phyloP scores from a whole-genome alignment of 2,888 invertebrate genomes.

The Autographa gamma region DNA sequence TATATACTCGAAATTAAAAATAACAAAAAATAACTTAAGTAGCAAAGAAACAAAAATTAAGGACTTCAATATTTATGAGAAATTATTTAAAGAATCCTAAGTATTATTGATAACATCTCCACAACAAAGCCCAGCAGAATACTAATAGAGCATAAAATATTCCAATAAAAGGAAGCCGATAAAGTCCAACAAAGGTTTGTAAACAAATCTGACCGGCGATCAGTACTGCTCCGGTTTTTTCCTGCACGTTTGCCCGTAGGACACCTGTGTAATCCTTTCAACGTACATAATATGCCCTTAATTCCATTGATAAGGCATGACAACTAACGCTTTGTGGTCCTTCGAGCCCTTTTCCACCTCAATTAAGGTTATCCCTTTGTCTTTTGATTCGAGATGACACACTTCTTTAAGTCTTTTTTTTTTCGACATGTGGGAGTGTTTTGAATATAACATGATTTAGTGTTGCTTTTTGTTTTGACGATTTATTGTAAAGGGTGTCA shows the following conservation, averaged over 20 bases:
- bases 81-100: neutral
- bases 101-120: neutral
- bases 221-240: slow-evolving; percentile 59
- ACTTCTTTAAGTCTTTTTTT: slow-evolving; percentile 74
- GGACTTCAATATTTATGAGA: neutral
- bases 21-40: no score
- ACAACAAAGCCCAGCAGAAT: slow-evolving; percentile 19
- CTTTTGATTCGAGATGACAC: slow-evolving; percentile 84
- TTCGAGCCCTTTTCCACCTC: slow-evolving; percentile 77
- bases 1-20: neutral
- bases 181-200: slow-evolving; percentile 50
- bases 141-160: slow-evolving; percentile 26
- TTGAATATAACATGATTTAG: slow-evolving; percentile 86
- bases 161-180: slow-evolving; percentile 35
- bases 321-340: slow-evolving; percentile 84
- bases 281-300: slow-evolving; percentile 86
- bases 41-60: neutral
- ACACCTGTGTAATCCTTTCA: slow-evolving; percentile 89
- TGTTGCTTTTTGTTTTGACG: slow-evolving; percentile 79
- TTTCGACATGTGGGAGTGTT: slow-evolving; percentile 75
- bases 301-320: slow-evolving; percentile 88
- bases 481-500: slow-evolving; percentile 82
- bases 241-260: slow-evolving; percentile 63
- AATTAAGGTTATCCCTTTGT: slow-evolving; percentile 84
- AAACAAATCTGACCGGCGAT: slow-evolving; percentile 65